These are phyloP conservation scores for Rhadina sibilatrix DNA, from an alignment of 2,113 vertebrate species.

Conservation along the genomic window DNA sequence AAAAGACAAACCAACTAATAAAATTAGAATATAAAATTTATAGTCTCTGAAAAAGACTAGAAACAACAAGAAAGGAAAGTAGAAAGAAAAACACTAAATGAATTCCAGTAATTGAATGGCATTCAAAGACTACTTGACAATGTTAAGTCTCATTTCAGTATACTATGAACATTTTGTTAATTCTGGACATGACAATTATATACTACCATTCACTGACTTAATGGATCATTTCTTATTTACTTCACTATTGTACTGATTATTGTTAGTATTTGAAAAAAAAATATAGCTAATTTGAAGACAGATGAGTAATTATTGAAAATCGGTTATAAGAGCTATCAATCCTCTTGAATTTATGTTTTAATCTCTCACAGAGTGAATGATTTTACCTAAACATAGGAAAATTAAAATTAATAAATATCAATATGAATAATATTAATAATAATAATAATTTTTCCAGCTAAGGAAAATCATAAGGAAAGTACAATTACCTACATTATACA, in stretches of 20 bases:
- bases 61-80: neutral
- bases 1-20: neutral
- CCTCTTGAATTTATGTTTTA: neutral
- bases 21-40: neutral
- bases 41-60: neutral
- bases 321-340: neutral
- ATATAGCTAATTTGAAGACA: neutral
- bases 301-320: neutral
- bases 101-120: neutral
- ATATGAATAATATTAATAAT: neutral
- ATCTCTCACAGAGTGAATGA: neutral
- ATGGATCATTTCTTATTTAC: neutral
- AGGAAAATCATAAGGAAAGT: neutral
- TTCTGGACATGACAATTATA: neutral
- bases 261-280: neutral
- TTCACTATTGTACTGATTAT: neutral
- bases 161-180: neutral
- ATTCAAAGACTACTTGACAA: neutral
- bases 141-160: neutral
- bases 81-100: neutral
- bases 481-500: neutral
- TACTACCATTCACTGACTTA: neutral
- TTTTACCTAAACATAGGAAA: neutral
- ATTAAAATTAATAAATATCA: too few species aligned
- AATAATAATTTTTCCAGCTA: neutral